Evolutionary conservation across 2,113 vertebrate species (phyloP), one percentile per base, ranked within the genome.

Genomic region (Hyperopisus bebe): DNA sequence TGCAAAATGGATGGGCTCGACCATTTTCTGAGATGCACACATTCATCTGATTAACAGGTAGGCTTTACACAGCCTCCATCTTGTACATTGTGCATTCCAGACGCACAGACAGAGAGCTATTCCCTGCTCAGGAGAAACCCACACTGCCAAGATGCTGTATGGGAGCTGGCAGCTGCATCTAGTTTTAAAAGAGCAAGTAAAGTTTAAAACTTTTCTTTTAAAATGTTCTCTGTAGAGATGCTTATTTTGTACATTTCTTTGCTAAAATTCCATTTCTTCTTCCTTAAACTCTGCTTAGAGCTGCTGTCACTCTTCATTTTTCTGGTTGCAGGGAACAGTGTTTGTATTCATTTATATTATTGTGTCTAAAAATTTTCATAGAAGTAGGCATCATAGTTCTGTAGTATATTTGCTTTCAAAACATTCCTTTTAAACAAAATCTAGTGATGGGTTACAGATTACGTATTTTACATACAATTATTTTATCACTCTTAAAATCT

Each of bases 71-170:
- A 17, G 85, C 89, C 90, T 86, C 10, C 50, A 35, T 39, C 62
- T 31, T 74, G 62, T 46, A 47, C 21, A 24, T 10, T 51, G 47
- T 82, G 46, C 35, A 82, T 53, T 66, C 47, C 89, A 91, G 44
- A 86, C 58, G 9, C 84, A 82, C 48, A 86, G 42, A 53, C 31
- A 86, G 50, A 74, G 35, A 50, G 51, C 27, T 42, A 35, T 90
- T 90, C 93, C 91, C 92, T 93, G 92, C 90, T 70, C 91, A 91
- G 92, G 92, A 92, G 94, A 94, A 94, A 94, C 94, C 89, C 91
- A 94, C 94, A 93, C 93, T 93, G 93, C 95, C 92, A 90, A 92
- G 92, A 93, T 92, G 92, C 91, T 92, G 92, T 89, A 88, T 90
- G 89, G 91, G 27, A 86, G 24, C 39, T 55, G 82, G 13, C 24